Conservation (phyloP, 2,113 vertebrate genomes). For the Cromileptes altivelis region DNA sequence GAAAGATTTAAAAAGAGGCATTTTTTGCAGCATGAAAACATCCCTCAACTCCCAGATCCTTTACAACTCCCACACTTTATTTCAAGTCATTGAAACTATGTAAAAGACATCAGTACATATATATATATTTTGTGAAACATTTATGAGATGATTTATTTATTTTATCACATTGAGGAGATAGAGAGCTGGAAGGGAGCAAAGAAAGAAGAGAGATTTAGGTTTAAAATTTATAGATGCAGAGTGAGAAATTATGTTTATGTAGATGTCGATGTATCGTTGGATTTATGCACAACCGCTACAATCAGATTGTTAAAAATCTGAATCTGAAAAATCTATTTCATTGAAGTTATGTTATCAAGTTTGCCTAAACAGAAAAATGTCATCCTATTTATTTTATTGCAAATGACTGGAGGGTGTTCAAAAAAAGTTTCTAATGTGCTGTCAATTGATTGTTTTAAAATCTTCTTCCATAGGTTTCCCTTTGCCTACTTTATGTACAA, state of each 20-base stretch:
- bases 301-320: background rate
- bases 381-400: background rate
- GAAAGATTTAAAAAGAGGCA: constrained; percentile 1
- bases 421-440: background rate
- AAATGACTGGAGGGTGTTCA: background rate
- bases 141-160: constrained; percentile 69
- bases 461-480: background rate
- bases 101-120: constrained; percentile 48
- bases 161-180: constrained; percentile 63
- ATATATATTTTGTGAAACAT: constrained; percentile 73
- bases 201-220: constrained; percentile 23
- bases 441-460: background rate
- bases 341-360: background rate
- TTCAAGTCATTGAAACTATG: constrained; percentile 20
- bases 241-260: constrained; percentile 41
- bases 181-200: constrained; percentile 5
- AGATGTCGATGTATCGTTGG: constrained; percentile 14
- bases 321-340: background rate
- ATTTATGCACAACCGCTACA: constrained; percentile 26
- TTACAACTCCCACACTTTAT: constrained; percentile 2
- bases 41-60: background rate
- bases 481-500: background rate
- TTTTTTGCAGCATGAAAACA: constrained; percentile 11
- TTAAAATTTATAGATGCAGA: constrained; percentile 33
- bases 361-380: background rate